These are phyloP conservation scores for Salvelinus fontinalis DNA, from an alignment of 2,113 vertebrate genomes.

Conservation along the genomic window DNA sequence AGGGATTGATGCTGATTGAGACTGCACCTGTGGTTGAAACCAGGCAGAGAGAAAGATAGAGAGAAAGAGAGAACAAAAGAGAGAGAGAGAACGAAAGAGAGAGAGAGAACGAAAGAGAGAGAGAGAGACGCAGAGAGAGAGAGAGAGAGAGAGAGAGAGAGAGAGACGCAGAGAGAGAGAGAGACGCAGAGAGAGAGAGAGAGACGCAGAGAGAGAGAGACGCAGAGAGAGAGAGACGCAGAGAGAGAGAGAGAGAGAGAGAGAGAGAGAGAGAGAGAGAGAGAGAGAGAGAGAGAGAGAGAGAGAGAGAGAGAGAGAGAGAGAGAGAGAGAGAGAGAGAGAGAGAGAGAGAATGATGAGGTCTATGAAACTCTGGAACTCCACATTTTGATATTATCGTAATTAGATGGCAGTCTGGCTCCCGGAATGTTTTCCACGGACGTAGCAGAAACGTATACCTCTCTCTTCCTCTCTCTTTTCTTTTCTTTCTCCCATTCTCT, in stretches of 20 bases:
- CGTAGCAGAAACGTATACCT: background rate
- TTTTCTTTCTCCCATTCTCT: background rate
- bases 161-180: background rate
- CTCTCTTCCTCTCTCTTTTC: background rate
- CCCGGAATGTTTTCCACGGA: background rate
- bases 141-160: no score
- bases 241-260: no score
- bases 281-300: background rate
- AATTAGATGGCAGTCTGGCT: background rate
- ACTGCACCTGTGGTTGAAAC: background rate
- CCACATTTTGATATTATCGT: background rate
- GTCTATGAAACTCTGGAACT: background rate
- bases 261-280: background rate
- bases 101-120: background rate
- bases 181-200: slow-evolving; percentile 1
- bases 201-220: background rate
- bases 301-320: background rate
- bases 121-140: no score
- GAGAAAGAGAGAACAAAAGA: no score
- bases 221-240: background rate
- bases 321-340: background rate
- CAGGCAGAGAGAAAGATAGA: background rate
- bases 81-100: background rate
- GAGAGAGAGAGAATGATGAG: background rate
- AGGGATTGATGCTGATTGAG: background rate